phyloP scores from a whole-genome alignment of 2,888 invertebrate genomes.

The Leuctra nigra region DNA sequence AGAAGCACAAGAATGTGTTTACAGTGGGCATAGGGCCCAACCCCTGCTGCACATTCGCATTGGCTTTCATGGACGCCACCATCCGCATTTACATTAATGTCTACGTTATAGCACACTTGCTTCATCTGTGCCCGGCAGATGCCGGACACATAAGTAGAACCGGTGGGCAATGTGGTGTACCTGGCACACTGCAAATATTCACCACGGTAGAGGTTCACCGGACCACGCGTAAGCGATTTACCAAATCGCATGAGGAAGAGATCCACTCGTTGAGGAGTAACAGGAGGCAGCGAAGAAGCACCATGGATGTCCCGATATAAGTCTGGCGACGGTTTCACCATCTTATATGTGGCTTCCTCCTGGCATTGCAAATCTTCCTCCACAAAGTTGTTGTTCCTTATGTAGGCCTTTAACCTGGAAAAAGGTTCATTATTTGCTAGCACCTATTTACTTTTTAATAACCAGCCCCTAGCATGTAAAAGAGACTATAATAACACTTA shows the following conservation, averaged over 20 bases:
- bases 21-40: conserved; percentile 22
- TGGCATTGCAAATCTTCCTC: background rate
- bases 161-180: background rate
- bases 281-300: background rate
- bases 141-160: conserved; percentile 10
- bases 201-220: background rate
- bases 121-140: conserved; percentile 23
- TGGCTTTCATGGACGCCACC: conserved; percentile 20
- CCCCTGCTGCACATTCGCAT: conserved; percentile 25
- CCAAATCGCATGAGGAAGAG: background rate
- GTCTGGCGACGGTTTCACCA: background rate
- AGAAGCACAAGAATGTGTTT: conserved; percentile 24
- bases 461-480: too few relatives aligned
- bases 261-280: background rate
- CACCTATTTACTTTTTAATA: too few relatives aligned
- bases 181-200: background rate
- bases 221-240: background rate
- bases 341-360: background rate
- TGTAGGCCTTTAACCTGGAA: background rate
- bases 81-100: conserved; percentile 10
- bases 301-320: background rate
- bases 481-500: too few relatives aligned
- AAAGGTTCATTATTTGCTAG: too few relatives aligned
- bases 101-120: conserved; percentile 22
- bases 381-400: background rate